Conservation (phyloP, 2,888 invertebrate genomes). For the Heliconius cydno region DNA sequence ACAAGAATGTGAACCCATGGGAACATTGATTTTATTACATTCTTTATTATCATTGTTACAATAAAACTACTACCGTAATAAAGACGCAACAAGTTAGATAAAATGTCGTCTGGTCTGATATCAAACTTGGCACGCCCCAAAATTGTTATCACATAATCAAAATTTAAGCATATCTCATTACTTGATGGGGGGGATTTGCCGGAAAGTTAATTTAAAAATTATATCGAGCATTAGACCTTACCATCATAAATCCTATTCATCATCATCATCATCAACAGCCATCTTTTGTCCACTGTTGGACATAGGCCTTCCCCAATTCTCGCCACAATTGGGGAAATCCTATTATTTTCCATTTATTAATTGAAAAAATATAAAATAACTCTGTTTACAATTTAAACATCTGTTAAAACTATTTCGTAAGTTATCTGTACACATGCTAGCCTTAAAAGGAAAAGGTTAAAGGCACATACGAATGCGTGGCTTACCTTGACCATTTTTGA, state of each 20-base stretch:
- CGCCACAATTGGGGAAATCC: too few relatives aligned
- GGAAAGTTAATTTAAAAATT: neutral
- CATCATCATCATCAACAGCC: too few relatives aligned
- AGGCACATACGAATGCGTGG: constrained; percentile 27
- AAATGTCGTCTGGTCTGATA: constrained; percentile 41
- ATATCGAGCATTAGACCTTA: neutral
- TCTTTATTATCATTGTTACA: constrained; percentile 5
- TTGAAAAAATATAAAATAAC: neutral
- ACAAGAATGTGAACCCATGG: neutral
- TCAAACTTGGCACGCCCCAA: constrained; percentile 30
- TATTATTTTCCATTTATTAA: neutral
- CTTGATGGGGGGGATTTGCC: neutral
- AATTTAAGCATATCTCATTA: constrained; percentile 21
- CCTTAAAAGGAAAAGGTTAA: constrained; percentile 35
- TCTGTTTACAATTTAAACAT: neutral
- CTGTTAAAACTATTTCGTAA: constrained; percentile 22
- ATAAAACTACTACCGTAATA: constrained; percentile 45
- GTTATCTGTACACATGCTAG: constrained; percentile 4
- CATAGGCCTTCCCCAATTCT: too few relatives aligned
- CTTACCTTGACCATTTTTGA: constrained; percentile 41
- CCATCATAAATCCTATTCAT: neutral
- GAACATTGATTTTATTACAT: neutral
- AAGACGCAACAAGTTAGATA: constrained; percentile 54
- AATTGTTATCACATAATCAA: constrained; percentile 36
- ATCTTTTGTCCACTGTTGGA: too few relatives aligned